Conservation (phyloP, 2,888 invertebrate genomes). For the Macrosoma leucophasiata region DNA sequence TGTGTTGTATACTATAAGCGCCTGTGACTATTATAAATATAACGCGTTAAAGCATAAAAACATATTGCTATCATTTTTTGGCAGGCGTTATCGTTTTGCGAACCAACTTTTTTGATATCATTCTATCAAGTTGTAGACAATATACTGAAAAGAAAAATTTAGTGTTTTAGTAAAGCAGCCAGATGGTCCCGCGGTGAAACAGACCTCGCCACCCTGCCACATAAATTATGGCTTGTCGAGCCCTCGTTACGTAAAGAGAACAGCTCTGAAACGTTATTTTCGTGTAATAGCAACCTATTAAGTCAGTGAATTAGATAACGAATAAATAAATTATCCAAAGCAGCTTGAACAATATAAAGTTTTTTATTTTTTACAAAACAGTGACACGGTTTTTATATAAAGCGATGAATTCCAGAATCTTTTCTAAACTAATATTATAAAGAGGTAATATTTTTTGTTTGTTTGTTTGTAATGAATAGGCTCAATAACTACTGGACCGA, state of each 20-base stretch:
- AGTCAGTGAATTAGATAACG: conserved; percentile 35
- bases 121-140: conserved; percentile 1
- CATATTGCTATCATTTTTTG: background rate
- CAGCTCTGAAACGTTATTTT: conserved; percentile 42
- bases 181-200: conserved; percentile 27
- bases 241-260: conserved; percentile 47
- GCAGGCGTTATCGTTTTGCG: background rate
- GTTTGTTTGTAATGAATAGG: too few species aligned
- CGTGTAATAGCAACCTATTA: conserved; percentile 37
- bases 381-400: too few species aligned
- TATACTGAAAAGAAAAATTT: conserved; percentile 14
- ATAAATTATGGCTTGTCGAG: conserved; percentile 41
- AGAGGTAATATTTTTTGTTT: too few species aligned
- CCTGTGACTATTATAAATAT: background rate
- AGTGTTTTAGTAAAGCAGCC: conserved; percentile 15
- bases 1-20: too few species aligned
- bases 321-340: conserved; percentile 30
- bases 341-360: too few species aligned
- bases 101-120: background rate
- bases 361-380: too few species aligned
- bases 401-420: too few species aligned
- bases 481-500: too few species aligned
- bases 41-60: too few species aligned
- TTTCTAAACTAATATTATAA: too few species aligned
- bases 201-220: conserved; percentile 25